A percentile compares a stretch with the other conserved stretches of the same genome.
phyloP scores from a whole-genome alignment of 2,888 invertebrate species.

The Prosopocoilus inquinatus region DNA sequence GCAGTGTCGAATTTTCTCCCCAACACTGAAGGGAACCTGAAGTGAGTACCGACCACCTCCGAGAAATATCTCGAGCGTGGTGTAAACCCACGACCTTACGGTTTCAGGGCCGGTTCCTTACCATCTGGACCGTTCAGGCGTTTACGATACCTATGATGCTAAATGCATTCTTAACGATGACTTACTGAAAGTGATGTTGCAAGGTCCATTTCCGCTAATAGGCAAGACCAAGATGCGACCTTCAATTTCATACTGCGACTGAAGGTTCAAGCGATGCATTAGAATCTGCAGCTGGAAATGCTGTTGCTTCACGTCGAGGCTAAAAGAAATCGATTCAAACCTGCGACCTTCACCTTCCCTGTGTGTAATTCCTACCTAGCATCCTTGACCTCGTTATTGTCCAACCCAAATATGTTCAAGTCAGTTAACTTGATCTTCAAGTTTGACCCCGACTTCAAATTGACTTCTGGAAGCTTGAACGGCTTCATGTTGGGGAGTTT shows the following conservation, averaged over 20 bases:
- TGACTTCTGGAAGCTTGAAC: constrained; percentile 33
- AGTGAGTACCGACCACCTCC: too few species aligned
- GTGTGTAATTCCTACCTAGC: constrained; percentile 6
- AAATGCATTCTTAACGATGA: too few species aligned
- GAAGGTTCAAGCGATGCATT: constrained; percentile 27
- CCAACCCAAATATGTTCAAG: constrained; percentile 33
- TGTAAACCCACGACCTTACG: too few species aligned
- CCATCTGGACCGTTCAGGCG: too few species aligned
- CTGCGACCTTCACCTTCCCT: too few species aligned
- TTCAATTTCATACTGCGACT: constrained; percentile 38
- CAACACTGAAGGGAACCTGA: too few species aligned
- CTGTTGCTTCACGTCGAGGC: constrained; percentile 25
- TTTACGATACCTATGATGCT: too few species aligned
- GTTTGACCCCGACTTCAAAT: constrained; percentile 29
- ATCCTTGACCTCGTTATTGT: constrained; percentile 26
- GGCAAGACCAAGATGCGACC: constrained; percentile 41
- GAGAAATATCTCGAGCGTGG: too few species aligned
- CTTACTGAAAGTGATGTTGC: constrained; percentile 39
- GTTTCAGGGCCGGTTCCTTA: too few species aligned
- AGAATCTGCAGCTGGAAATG: constrained; percentile 25
- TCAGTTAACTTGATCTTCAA: constrained; percentile 34
- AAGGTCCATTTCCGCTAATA: constrained; percentile 39
- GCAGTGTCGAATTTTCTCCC: too few species aligned
- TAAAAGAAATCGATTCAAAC: constrained; percentile 15
- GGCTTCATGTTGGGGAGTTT: constrained; percentile 38